A percentile compares a stretch with the other conserved stretches of the same genome.
These are phyloP conservation scores for Falco peregrinus DNA, from an alignment of 2,797 vertebrate species.

Conservation along the genomic window DNA sequence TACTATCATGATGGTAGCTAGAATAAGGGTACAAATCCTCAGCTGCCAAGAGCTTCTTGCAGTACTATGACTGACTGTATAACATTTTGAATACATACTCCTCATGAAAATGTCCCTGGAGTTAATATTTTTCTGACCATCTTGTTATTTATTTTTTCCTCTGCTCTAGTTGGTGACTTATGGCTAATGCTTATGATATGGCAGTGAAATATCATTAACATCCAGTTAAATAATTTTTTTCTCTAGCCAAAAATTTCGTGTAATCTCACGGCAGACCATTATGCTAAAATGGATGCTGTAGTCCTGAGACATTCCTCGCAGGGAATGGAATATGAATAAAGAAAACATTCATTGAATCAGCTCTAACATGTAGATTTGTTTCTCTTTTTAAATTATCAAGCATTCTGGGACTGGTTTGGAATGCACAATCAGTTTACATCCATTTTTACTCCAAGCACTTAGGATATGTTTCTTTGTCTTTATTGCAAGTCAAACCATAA, in stretches of 20 bases:
- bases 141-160: neutral
- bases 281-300: neutral
- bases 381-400: neutral
- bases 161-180: neutral
- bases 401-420: neutral
- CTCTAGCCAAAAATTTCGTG: neutral
- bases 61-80: neutral
- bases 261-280: neutral
- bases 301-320: neutral
- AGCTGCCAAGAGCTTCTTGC: neutral
- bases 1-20: neutral
- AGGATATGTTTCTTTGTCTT: neutral
- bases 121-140: neutral
- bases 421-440: neutral
- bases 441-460: neutral
- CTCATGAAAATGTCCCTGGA: neutral
- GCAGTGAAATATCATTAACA: neutral
- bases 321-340: neutral
- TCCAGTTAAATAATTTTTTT: neutral
- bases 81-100: neutral
- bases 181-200: neutral
- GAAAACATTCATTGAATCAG: neutral
- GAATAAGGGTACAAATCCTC: neutral
- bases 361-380: neutral
- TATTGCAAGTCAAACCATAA: neutral